Conservation (phyloP, 2,113 vertebrate species). For the Regulus satrapa region DNA sequence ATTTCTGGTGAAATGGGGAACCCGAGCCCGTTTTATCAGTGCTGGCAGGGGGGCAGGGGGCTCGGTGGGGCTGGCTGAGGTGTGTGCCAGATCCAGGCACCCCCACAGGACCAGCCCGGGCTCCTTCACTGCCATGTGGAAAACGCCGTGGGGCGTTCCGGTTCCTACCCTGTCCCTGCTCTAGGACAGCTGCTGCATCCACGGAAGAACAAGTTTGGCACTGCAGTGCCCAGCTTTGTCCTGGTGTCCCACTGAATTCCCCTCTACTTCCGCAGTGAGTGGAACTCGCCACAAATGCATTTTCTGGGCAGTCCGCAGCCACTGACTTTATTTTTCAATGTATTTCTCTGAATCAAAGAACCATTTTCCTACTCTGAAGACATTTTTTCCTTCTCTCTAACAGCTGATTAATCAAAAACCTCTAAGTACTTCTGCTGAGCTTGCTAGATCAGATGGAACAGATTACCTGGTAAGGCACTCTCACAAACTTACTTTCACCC, state of each 20-base stretch:
- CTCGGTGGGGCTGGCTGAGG: fast-evolving
- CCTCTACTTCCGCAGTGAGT: fast-evolving
- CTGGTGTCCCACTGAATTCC: neutral
- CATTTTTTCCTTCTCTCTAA: too few species aligned
- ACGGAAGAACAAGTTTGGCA: too few species aligned
- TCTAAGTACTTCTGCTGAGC: neutral
- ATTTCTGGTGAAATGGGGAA: neutral
- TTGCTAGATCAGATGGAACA: neutral
- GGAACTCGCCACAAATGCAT: fast-evolving
- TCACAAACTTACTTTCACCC: neutral
- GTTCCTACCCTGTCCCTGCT: neutral
- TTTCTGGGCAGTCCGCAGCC: neutral
- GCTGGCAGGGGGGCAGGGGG: neutral
- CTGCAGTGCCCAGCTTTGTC: neutral
- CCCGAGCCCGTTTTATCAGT: fast-evolving
- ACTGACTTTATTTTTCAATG: fast-evolving
- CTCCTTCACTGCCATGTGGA: fast-evolving
- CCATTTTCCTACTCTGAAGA: neutral
- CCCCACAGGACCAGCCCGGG: neutral
- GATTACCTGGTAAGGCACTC: neutral
- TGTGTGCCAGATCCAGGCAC: neutral
- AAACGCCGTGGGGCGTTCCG: fast-evolving
- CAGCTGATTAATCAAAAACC: neutral
- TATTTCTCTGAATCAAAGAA: neutral
- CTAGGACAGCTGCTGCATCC: neutral